Percentiles rank a stretch among this genome's conserved stretches.
phyloP scores from a whole-genome alignment of 2,113 vertebrate species.

The Cnemophilus loriae region DNA sequence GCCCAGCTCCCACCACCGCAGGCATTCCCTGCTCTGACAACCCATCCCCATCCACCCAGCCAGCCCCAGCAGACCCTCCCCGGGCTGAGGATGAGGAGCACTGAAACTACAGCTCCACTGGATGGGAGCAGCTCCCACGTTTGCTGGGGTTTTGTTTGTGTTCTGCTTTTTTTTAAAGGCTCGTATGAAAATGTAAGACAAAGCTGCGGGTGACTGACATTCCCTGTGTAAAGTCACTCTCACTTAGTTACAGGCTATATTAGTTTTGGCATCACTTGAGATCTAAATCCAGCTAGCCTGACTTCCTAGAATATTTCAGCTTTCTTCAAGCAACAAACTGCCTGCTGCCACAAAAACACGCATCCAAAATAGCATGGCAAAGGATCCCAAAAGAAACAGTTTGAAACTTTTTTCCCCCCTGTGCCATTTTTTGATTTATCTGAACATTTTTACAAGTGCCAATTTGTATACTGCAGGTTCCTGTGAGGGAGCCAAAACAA shows the following conservation, averaged over 20 bases:
- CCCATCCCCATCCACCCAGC: background rate
- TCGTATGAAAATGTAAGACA: constrained; percentile 14
- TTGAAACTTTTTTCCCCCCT: background rate
- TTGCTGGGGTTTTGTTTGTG: constrained; percentile 14
- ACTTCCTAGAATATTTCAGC: constrained; percentile 61
- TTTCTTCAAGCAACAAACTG: constrained; percentile 54
- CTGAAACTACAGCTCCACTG: background rate
- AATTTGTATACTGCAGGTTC: constrained; percentile 55
- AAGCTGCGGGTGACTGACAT: constrained; percentile 54
- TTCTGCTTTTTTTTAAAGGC: constrained; percentile 16
- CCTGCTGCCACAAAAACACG: constrained; percentile 56
- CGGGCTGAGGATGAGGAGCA: background rate
- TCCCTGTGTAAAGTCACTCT: constrained; percentile 43
- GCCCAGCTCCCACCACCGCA: background rate
- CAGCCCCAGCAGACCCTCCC: background rate
- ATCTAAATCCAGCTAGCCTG: constrained; percentile 46
- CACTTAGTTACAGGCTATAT: constrained; percentile 44
- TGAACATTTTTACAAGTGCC: constrained; percentile 56
- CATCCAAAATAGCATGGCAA: constrained; percentile 36
- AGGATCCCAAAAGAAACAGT: constrained; percentile 61
- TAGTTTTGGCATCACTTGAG: constrained; percentile 46
- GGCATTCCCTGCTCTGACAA: background rate
- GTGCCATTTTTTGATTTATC: constrained; percentile 54
- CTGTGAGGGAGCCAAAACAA: constrained; percentile 52
- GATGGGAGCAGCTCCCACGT: background rate